Percentiles rank a stretch among this genome's conserved stretches.
These are phyloP conservation scores for Cryptoprocta ferox DNA, from an alignment of 2,797 vertebrate genomes.

Conservation along the genomic window DNA sequence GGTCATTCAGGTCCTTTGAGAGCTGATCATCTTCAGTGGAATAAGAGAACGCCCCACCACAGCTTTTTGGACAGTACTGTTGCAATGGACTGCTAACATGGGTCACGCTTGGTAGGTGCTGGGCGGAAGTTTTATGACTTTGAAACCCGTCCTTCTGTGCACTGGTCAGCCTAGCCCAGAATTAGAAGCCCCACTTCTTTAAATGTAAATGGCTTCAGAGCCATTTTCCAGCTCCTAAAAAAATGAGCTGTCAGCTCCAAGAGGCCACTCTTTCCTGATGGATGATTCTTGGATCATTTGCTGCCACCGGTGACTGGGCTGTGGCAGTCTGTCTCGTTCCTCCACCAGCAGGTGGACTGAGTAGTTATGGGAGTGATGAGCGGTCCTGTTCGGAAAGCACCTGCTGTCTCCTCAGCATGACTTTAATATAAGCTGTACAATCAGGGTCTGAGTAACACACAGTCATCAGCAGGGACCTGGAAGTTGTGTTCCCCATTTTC, in stretches of 20 bases:
- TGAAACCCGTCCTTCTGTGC: neutral
- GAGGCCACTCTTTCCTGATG: neutral
- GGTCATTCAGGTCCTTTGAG: neutral
- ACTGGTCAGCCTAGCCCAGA: neutral
- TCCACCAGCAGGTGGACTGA: neutral
- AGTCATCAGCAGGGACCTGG: neutral
- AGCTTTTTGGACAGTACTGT: neutral
- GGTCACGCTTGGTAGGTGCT: neutral
- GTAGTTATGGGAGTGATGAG: neutral
- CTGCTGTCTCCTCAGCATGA: neutral
- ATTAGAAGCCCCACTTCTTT: constrained; percentile 35
- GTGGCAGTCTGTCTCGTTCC: neutral
- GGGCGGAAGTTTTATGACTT: neutral
- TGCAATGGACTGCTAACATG: neutral
- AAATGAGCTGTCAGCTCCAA: neutral
- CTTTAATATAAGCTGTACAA: neutral
- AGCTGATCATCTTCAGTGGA: neutral
- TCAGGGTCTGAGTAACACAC: neutral
- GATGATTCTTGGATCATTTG: neutral
- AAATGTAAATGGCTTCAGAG: neutral
- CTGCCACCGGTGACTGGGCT: neutral
- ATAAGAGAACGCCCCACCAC: neutral
- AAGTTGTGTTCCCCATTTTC: accelerated
- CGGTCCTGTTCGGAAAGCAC: accelerated
- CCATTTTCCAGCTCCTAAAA: neutral